Conservation (phyloP, 2,113 vertebrate species). For the Vicugna pacos region DNA sequence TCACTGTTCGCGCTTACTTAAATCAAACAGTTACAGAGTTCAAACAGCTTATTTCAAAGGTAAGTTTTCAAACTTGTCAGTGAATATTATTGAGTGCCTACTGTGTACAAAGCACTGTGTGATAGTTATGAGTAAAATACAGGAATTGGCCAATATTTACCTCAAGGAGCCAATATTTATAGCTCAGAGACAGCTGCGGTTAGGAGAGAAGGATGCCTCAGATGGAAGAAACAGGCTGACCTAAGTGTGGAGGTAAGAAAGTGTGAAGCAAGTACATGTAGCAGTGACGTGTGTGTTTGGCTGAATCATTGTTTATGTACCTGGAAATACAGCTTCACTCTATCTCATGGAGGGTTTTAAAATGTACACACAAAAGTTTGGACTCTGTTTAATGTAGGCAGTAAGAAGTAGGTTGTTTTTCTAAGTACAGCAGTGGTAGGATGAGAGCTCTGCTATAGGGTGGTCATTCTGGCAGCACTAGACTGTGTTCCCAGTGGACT, state of each 20-base stretch:
- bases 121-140: slow-evolving; percentile 2
- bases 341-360: slow-evolving; percentile 32
- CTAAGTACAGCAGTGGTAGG: background rate
- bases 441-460: background rate
- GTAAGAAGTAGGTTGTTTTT: background rate
- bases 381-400: background rate
- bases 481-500: background rate
- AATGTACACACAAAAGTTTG: background rate
- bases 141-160: background rate
- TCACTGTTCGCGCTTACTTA: slow-evolving; percentile 97
- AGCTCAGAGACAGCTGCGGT: background rate
- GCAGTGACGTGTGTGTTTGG: background rate
- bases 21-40: slow-evolving; percentile 97
- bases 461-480: background rate
- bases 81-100: slow-evolving; percentile 44
- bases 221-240: slow-evolving; percentile 13
- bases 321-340: background rate
- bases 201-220: background rate
- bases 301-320: background rate
- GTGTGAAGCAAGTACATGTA: background rate
- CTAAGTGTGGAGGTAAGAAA: background rate
- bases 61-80: slow-evolving; percentile 79
- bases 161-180: background rate
- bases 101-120: background rate
- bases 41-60: slow-evolving; percentile 98